Base-by-base conservation (phyloP, 2,797 vertebrate species). In the Sebastes iracundus region DNA sequence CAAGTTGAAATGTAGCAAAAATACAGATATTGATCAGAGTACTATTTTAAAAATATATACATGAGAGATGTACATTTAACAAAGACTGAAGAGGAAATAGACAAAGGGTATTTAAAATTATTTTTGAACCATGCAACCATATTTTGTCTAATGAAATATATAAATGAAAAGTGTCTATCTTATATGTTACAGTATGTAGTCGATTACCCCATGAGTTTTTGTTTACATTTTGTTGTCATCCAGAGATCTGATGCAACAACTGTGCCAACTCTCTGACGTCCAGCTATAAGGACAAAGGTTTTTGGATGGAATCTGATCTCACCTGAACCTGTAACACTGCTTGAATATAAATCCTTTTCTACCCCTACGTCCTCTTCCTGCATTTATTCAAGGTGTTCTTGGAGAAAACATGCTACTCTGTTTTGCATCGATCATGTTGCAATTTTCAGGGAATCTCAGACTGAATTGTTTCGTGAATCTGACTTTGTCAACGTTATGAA, bases 361-460 rank as follows among this genome's bases (percentile, higher is more conserved):
- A 86, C 66, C 80, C 87, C 74, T 70, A 72, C 83, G 73, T 86
- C 90, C 70, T 86, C 80, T 81, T 90, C 75, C 77, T 86, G 89
- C 86, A 85, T 90, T 92, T 84, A 85, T 87, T 91, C 58, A 65
- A 38, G 27, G 62, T 87, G 35, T 83, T 90, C 70, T 80, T 70
- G 35, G 71, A 89, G 66, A 75, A 84, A 88, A 85, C 81, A 25
- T 81, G 79, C 79, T 86, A 72, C 80, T 91, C 75, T 87, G 79
- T 87, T 89, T 77, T 87, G 77, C 87, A 82, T 84, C 79, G 55
- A 60, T 73, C 83, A 90, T 87, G 63, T 88, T 87, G 86, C 91
- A 90, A 91, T 88, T 91, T 92, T 94, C 91, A 95, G 92, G 93
- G 92, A 93, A 93, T 92, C 86, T 93, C 90, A 90, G 87, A 93